Evolutionary conservation across 2,888 invertebrate species (phyloP).

Genomic region (Agonopterix alstromeriana): DNA sequence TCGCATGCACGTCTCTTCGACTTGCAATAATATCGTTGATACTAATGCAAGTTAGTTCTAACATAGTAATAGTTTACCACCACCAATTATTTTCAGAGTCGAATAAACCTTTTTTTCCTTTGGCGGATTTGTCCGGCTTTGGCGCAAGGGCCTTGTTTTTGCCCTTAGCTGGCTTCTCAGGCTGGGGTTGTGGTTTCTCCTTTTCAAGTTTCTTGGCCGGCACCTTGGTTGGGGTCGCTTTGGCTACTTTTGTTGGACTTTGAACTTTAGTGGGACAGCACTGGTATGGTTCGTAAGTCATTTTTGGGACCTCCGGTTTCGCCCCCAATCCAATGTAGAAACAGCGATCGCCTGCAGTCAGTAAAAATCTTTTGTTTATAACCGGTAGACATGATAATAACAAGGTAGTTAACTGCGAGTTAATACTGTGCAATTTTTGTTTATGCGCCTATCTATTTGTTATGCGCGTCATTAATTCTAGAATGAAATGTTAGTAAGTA

Average conservation of each 20-base stretch:
- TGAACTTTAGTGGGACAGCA: conserved; percentile 92
- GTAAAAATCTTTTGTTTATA: conserved; percentile 83
- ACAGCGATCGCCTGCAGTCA: conserved; percentile 97
- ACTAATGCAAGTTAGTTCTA: conserved; percentile 44
- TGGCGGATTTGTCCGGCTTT: conserved; percentile 75
- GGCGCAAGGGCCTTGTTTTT: conserved; percentile 67
- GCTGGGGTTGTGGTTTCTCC: conserved; percentile 49
- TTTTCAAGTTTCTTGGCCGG: conserved; percentile 72
- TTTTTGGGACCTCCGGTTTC: conserved; percentile 84
- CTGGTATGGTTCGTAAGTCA: conserved; percentile 92
- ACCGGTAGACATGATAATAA: conserved; percentile 8
- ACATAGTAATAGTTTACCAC: conserved; percentile 77
- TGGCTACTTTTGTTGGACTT: conserved; percentile 87
- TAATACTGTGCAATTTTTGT: conserved; percentile 63
- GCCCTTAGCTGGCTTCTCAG: conserved; percentile 55
- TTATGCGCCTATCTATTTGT: conserved; percentile 45
- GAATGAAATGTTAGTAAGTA: conserved; percentile 69
- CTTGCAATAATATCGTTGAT: conserved; percentile 48
- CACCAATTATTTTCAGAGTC: conserved; percentile 91
- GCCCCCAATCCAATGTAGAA: conserved; percentile 97
- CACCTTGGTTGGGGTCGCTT: conserved; percentile 81
- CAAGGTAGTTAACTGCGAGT: conserved; percentile 61
- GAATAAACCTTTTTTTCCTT: conserved; percentile 89
- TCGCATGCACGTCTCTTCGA: conserved; percentile 40
- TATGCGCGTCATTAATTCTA: conserved; percentile 67